Percentiles rank a stretch among this genome's conserved stretches.
These are phyloP conservation scores for Leptoteleia sp. DNA, from an alignment of 1,140 invertebrate genomes.

Conservation along the genomic window DNA sequence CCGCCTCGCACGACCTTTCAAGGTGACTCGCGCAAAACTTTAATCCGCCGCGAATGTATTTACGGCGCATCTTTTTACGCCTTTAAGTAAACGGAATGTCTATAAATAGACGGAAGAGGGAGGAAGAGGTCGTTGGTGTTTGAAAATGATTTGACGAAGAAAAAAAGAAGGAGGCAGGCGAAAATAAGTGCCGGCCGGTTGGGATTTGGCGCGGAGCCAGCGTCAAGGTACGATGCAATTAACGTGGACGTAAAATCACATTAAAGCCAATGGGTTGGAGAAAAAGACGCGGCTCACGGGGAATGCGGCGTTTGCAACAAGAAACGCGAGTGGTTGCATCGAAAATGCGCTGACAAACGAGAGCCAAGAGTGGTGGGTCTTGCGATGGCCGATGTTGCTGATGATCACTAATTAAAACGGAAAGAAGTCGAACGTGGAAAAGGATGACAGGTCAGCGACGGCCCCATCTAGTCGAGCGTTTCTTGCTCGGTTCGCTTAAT, in stretches of 20 bases:
- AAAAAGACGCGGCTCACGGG: too few relatives aligned
- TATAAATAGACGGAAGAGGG: constrained; percentile 5
- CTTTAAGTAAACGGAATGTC: constrained; percentile 22
- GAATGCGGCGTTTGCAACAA: constrained; percentile 38
- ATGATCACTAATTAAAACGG: constrained; percentile 56
- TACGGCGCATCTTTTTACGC: background rate
- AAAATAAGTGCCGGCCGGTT: too few relatives aligned
- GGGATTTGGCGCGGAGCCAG: too few relatives aligned
- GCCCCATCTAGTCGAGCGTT: constrained; percentile 41
- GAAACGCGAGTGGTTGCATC: constrained; percentile 27
- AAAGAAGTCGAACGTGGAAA: constrained; percentile 55
- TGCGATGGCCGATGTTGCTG: constrained; percentile 28
- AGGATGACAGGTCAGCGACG: constrained; percentile 56
- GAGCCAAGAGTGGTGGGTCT: background rate
- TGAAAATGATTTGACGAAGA: too few relatives aligned
- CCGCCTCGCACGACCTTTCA: constrained; percentile 31
- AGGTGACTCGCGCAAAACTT: constrained; percentile 31
- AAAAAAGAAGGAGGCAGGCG: too few relatives aligned
- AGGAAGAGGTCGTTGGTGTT: too few relatives aligned
- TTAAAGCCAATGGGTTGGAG: too few relatives aligned
- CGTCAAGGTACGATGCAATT: too few relatives aligned
- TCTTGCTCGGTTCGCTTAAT: constrained; percentile 49
- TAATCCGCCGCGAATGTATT: constrained; percentile 40
- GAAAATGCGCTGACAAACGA: constrained; percentile 57
- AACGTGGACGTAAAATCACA: constrained; percentile 8